Evolutionary conservation across 2,888 invertebrate species (phyloP).

Genomic region (Mesorhabditis belari): DNA sequence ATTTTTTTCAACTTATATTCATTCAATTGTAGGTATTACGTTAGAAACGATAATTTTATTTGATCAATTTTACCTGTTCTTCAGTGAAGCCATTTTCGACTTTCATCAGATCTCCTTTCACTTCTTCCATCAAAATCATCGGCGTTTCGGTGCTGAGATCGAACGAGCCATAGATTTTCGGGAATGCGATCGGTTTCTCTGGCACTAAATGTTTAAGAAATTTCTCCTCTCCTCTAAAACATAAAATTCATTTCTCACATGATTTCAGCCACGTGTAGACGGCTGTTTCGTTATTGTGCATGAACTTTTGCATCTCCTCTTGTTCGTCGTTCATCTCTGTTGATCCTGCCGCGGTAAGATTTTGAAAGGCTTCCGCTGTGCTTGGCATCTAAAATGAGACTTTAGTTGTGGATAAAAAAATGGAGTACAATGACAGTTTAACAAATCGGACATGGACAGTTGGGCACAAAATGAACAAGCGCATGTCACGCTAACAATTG

Average conservation of each 20-base stretch:
- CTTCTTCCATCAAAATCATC: neutral
- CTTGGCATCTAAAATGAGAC: neutral
- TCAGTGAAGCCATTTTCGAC: neutral
- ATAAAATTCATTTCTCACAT: too few species aligned
- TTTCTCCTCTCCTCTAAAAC: too few species aligned
- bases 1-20: too few species aligned
- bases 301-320: neutral
- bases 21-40: too few species aligned
- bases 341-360: neutral
- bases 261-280: neutral
- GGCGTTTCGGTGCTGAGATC: neutral
- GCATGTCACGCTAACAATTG: neutral
- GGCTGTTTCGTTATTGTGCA: neutral
- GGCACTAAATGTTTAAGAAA: neutral
- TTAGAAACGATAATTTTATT: too few species aligned
- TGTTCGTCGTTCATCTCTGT: neutral
- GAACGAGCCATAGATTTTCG: neutral
- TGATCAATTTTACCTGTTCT: too few species aligned
- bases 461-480: neutral
- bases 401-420: too few species aligned
- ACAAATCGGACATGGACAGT: too few species aligned
- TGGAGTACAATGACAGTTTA: too few species aligned
- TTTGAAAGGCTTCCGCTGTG: neutral
- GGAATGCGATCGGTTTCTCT: neutral
- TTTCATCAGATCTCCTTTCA: neutral